Percentiles rank a stretch among this genome's conserved stretches.
These are phyloP conservation scores for Trematocara marginatum DNA, from an alignment of 2,113 vertebrate genomes.

Conservation along the genomic window DNA sequence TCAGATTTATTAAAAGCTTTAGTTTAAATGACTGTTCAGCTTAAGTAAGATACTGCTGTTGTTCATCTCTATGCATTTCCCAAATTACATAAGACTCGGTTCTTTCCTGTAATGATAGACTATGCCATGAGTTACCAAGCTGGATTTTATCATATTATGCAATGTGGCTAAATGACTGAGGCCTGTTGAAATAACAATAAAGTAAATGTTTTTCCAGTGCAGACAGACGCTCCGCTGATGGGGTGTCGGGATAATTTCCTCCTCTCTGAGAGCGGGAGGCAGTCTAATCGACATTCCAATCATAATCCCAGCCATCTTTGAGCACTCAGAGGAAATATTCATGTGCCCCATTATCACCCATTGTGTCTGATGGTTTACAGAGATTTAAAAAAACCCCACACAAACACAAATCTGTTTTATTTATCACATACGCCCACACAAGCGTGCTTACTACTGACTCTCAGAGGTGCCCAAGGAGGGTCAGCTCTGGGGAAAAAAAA, in stretches of 20 bases:
- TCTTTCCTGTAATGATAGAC: constrained; percentile 10
- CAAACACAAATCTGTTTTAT: constrained; percentile 7
- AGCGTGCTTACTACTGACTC: neutral
- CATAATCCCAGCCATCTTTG: constrained; percentile 43
- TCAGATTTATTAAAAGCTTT: neutral
- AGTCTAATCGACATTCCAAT: constrained; percentile 57
- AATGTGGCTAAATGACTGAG: constrained; percentile 46
- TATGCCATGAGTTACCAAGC: constrained; percentile 11
- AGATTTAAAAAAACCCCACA: neutral
- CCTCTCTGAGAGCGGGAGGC: constrained; percentile 45
- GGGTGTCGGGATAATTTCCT: constrained; percentile 63
- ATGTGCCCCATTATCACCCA: constrained; percentile 40
- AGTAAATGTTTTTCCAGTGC: constrained; percentile 55
- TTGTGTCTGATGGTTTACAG: constrained; percentile 18
- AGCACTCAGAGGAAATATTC: constrained; percentile 56
- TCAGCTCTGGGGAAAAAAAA: neutral
- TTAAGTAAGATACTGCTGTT: neutral
- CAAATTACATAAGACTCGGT: neutral
- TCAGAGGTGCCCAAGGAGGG: neutral
- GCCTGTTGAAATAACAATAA: constrained; percentile 55
- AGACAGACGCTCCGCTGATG: constrained; percentile 49
- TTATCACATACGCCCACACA: neutral
- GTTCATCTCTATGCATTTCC: neutral
- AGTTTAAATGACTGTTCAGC: neutral
- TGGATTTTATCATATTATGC: constrained; percentile 40